Conservation (phyloP, 2,113 vertebrate genomes). For the Marmota monax region DNA sequence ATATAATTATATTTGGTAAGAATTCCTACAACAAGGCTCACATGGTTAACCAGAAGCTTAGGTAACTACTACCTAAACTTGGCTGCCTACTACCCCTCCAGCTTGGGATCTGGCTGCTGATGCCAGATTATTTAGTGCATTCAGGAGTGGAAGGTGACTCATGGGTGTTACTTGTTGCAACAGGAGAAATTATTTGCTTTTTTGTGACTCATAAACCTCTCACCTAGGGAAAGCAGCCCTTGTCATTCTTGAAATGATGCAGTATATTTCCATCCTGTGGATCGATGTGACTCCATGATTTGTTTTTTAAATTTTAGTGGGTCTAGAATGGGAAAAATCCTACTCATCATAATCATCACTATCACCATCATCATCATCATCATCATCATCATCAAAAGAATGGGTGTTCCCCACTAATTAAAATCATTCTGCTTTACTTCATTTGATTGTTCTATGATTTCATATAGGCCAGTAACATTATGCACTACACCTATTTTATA, state of each 20-base stretch:
- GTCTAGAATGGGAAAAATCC: background rate
- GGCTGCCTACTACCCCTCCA: background rate
- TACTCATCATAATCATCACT: background rate
- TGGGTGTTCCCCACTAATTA: background rate
- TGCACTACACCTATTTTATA: background rate
- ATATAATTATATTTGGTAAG: background rate
- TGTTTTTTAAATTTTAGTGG: background rate
- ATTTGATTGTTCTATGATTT: background rate
- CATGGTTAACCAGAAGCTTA: background rate
- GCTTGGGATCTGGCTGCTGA: no score
- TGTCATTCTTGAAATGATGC: constrained; percentile 25
- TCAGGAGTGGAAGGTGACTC: background rate
- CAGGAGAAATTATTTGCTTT: background rate
- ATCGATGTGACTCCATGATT: background rate
- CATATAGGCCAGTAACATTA: background rate
- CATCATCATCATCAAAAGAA: background rate
- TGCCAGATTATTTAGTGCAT: background rate
- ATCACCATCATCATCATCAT: background rate
- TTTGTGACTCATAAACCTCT: constrained; percentile 53
- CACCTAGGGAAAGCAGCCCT: background rate
- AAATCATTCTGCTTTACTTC: background rate
- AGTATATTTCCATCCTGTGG: background rate
- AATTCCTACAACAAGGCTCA: background rate
- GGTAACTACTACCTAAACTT: background rate
- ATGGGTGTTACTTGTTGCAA: background rate